phyloP scores from a whole-genome alignment of 2,113 vertebrate species.

The Podarcis muralis region DNA sequence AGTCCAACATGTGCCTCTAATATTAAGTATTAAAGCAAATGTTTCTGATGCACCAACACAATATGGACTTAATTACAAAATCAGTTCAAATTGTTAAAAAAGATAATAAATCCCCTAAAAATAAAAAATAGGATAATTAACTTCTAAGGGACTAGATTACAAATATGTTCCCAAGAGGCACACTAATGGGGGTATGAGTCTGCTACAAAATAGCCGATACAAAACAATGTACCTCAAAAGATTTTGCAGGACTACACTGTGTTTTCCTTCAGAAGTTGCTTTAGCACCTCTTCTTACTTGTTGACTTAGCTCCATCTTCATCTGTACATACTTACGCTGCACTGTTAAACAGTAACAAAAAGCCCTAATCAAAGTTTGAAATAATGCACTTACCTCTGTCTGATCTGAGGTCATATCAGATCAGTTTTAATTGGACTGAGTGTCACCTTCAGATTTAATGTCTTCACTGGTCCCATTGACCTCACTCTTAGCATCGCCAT shows the following conservation, averaged over 20 bases:
- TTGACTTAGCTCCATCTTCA: conserved; percentile 96
- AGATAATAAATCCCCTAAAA: conserved; percentile 82
- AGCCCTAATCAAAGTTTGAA: conserved; percentile 89
- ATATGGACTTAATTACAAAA: conserved; percentile 84
- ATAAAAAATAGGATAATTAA: conserved; percentile 78
- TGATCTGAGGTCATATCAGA: conserved; percentile 99
- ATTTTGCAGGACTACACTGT: conserved; percentile 99
- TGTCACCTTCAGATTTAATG: conserved; percentile 99
- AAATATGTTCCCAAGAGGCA: conserved; percentile 82
- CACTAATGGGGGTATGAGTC: conserved; percentile 81
- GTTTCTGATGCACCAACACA: conserved; percentile 82
- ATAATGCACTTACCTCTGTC: conserved; percentile 98
- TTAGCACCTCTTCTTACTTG: conserved; percentile 92
- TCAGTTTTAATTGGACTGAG: conserved; percentile 99
- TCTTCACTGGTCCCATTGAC: conserved; percentile 97
- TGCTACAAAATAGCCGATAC: conserved; percentile 91
- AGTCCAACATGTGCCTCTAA: conserved; percentile 85
- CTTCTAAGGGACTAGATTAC: conserved; percentile 80
- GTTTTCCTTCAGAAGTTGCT: conserved; percentile 97
- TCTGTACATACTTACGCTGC: conserved; percentile 99
- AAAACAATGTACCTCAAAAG: conserved; percentile 98
- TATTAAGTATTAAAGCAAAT: conserved; percentile 82
- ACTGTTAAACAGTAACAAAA: conserved; percentile 97
- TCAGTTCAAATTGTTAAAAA: conserved; percentile 81
- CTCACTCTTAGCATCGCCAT: conserved; percentile 89